Conservation (phyloP, 2,888 invertebrate species). For the Nemotelus pantherinus region DNA sequence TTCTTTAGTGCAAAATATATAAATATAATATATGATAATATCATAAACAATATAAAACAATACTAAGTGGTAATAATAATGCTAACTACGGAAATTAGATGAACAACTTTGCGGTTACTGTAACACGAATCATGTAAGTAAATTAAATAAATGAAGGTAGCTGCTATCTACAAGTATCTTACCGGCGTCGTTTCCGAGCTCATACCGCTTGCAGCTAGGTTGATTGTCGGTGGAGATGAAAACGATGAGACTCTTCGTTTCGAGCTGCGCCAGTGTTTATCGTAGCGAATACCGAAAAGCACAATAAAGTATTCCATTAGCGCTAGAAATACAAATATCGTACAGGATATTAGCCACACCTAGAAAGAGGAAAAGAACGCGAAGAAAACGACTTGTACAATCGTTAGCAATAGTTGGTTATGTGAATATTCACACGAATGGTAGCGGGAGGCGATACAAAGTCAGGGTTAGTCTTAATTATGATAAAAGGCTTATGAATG, state of each 20-base stretch:
- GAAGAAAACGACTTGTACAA: slow-evolving; percentile 31
- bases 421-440: neutral
- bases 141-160: too few relatives aligned
- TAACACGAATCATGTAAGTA: too few relatives aligned
- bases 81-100: too few relatives aligned
- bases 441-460: neutral
- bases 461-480: slow-evolving; percentile 42
- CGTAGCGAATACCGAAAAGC: slow-evolving; percentile 72
- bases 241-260: slow-evolving; percentile 52
- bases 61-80: too few relatives aligned
- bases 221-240: slow-evolving; percentile 58
- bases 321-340: slow-evolving; percentile 72
- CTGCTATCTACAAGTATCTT: slow-evolving; percentile 25
- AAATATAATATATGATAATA: too few relatives aligned
- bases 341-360: slow-evolving; percentile 74
- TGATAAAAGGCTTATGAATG: slow-evolving; percentile 28
- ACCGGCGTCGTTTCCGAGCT: slow-evolving; percentile 54
- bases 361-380: slow-evolving; percentile 49
- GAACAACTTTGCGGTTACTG: too few relatives aligned
- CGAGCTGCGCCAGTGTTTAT: slow-evolving; percentile 70
- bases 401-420: slow-evolving; percentile 18
- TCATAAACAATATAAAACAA: too few relatives aligned
- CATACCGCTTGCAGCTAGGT: slow-evolving; percentile 54
- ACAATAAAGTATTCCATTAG: slow-evolving; percentile 73
- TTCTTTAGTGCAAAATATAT: too few relatives aligned